phyloP scores from a whole-genome alignment of 2,888 invertebrate species.

The Trisateles emortualis region DNA sequence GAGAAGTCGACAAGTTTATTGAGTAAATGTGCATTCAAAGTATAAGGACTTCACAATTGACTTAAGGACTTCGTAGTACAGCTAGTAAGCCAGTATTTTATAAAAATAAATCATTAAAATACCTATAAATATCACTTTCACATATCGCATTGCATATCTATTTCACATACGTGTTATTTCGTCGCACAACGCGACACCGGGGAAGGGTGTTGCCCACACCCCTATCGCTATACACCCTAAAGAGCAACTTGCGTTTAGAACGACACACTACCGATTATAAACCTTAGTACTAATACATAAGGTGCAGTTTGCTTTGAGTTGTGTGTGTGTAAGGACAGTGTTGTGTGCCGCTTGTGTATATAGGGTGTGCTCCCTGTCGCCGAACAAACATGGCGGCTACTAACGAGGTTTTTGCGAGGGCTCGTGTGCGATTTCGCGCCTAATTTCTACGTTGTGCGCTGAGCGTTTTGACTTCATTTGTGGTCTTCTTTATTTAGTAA shows the following conservation, averaged over 20 bases:
- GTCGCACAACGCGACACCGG: conserved; percentile 78
- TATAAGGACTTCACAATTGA: too few relatives aligned
- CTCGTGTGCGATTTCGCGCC: conserved; percentile 85
- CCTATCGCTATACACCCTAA: conserved; percentile 73
- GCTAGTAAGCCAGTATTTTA: background rate
- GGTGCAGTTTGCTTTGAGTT: conserved; percentile 25
- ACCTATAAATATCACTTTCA: conserved; percentile 69
- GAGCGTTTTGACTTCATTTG: conserved; percentile 67
- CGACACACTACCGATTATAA: conserved; percentile 40
- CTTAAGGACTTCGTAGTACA: too few relatives aligned
- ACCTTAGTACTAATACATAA: conserved; percentile 48
- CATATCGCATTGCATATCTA: conserved; percentile 81
- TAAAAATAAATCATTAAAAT: conserved; percentile 2
- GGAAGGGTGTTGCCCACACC: conserved; percentile 83
- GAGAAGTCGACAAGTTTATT: too few relatives aligned
- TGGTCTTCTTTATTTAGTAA: conserved; percentile 49
- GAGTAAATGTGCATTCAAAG: too few relatives aligned
- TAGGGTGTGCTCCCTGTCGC: conserved; percentile 85
- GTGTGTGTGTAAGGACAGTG: conserved; percentile 51
- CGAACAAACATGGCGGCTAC: conserved; percentile 83
- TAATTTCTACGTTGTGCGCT: conserved; percentile 74
- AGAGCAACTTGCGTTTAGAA: conserved; percentile 49
- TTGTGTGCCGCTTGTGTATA: conserved; percentile 70
- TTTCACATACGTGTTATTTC: conserved; percentile 81
- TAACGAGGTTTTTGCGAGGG: conserved; percentile 84